Conservation (phyloP, 2,797 vertebrate species). For the Catamblyrhynchus diadema region DNA sequence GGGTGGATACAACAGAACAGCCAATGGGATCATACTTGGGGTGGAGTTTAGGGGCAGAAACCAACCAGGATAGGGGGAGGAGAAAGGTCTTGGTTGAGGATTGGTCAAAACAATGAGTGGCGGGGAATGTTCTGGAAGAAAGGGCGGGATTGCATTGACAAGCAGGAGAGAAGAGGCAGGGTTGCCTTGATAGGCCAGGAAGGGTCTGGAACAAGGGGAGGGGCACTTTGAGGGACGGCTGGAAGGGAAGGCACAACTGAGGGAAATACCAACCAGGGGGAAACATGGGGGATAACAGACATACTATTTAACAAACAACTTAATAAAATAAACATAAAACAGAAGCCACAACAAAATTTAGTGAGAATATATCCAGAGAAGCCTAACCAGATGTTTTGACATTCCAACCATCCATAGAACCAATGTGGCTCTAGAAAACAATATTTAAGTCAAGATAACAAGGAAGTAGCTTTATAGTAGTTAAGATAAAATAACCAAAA, state of each 20-base stretch:
- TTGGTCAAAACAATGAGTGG: not conserved
- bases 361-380: not conserved
- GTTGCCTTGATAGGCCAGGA: not conserved
- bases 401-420: not conserved
- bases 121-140: not conserved
- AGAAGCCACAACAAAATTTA: not conserved
- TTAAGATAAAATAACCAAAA: not conserved
- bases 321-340: not conserved
- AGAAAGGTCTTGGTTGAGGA: not conserved
- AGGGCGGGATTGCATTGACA: not conserved
- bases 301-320: not conserved
- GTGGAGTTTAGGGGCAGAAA: not conserved
- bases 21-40: not conserved
- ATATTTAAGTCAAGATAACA: not conserved
- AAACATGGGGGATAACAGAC: not conserved
- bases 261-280: not conserved
- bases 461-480: not conserved
- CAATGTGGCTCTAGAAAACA: accelerated
- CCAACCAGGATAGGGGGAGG: not conserved
- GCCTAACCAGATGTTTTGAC: not conserved
- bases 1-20: not conserved
- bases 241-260: not conserved
- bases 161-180: too few species aligned
- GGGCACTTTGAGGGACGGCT: not conserved
- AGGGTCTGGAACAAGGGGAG: not conserved